Percentiles rank a stretch among this genome's conserved stretches.
phyloP scores from a whole-genome alignment of 2,797 vertebrate genomes.

The Rhinoraja longicauda region DNA sequence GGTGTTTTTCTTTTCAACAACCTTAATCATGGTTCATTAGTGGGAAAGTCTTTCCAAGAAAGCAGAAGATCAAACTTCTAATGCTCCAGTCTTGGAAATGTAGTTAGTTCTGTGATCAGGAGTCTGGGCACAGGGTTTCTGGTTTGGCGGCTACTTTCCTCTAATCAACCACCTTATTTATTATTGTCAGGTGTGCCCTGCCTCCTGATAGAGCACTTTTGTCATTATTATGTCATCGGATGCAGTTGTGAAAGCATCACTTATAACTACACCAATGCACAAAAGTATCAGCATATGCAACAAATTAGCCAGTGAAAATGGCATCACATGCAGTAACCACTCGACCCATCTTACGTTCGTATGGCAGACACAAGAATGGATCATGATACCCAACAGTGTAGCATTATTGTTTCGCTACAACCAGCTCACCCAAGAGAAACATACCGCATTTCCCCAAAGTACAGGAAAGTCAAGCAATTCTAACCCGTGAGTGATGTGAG shows the following conservation, averaged over 20 bases:
- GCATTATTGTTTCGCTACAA: background rate
- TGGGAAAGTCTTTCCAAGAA: background rate
- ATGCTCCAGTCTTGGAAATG: background rate
- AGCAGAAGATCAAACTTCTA: background rate
- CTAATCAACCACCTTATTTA: background rate
- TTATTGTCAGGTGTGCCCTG: background rate
- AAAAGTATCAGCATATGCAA: background rate
- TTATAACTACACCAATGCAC: background rate
- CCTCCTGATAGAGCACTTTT: background rate
- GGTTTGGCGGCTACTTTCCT: background rate
- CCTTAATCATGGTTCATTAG: background rate
- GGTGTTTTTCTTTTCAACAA: background rate
- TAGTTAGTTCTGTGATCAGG: background rate
- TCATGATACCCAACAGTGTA: background rate
- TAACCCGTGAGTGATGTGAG: background rate
- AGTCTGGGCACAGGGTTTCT: background rate
- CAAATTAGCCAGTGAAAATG: background rate
- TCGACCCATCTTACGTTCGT: background rate
- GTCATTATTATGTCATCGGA: background rate
- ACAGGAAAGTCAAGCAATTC: background rate
- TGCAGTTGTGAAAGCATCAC: background rate
- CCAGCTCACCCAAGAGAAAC: background rate
- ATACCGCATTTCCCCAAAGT: background rate
- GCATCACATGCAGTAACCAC: background rate
- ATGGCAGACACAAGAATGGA: background rate